Evolutionary conservation across 2,113 vertebrate genomes (phyloP), one percentile per base, ranked within the genome.

Genomic region (Neodon shergylaensis): DNA sequence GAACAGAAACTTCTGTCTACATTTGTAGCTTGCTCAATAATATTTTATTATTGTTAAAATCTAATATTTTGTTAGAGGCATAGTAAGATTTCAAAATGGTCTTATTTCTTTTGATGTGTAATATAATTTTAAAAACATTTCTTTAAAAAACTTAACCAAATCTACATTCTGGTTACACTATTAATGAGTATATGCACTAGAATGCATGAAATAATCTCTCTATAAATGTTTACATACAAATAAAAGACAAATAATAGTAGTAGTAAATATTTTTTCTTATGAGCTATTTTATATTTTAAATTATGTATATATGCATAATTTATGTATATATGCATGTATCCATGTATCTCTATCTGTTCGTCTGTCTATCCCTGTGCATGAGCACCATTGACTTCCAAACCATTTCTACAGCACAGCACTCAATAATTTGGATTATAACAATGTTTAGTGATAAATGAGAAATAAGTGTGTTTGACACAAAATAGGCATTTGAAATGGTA

Each of bases 101-200:
- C 19, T 92, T 76, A 49, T 42, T 39, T 82, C 58, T 49, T 86
- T 70, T 88, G 3, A 54, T 65, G 58, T 0, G 61, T 66, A 58
- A 85, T 44, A 2, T 39, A 74, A 68, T 85, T 54, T 5, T 44
- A 54, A 95, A 79, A 31, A 36, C 1, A 22, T 11, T 19, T 19
- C 90, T 93, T 91, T n/a, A 70, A 70, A 21, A 73, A 85, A 76
- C 82, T 61, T 92, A 88, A 89, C 39, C 76, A 89, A 90, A 22
- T 90, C 47, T 90, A 1, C 61, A 94, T 68, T 11, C 24, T 39
- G 22, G 9, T 47, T 88, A 13, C 3, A 78, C 28, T 86, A 12
- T 47, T 79, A 90, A 42, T 17, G 36, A 90, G 11, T 49, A 3
- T 79, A 36, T 81, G 13, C 68, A n/a, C 26, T 73, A 88, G 7